These are phyloP conservation scores for Sebastes itinus DNA, from an alignment of 2,797 vertebrate genomes.

Conservation along the genomic window DNA sequence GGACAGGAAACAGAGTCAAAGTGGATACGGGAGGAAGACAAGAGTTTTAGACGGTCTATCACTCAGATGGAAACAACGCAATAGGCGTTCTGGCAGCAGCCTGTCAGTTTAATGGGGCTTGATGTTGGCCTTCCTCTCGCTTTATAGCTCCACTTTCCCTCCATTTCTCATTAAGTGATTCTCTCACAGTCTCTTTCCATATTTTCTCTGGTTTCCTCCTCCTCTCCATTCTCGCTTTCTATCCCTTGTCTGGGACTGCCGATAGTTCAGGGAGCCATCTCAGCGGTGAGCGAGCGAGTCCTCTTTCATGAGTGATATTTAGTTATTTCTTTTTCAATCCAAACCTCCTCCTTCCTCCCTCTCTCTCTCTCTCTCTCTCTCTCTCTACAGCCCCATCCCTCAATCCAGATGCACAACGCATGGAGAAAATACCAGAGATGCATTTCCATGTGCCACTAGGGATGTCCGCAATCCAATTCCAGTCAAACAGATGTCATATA, in stretches of 20 bases:
- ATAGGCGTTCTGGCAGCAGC: constrained; percentile 65
- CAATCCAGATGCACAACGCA: constrained; percentile 51
- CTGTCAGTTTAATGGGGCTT: constrained; percentile 74
- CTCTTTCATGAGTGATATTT: constrained; percentile 18
- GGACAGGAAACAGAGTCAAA: constrained; percentile 66
- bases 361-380: background rate
- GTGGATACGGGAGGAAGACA: constrained; percentile 39
- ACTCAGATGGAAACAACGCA: constrained; percentile 68
- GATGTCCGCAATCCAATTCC: constrained; percentile 76
- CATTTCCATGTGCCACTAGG: constrained; percentile 73
- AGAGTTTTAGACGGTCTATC: constrained; percentile 60
- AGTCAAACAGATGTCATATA: constrained; percentile 83
- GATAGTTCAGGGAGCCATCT: constrained; percentile 24
- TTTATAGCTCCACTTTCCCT: constrained; percentile 58
- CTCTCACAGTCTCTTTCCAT: constrained; percentile 21
- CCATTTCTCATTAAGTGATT: constrained; percentile 47
- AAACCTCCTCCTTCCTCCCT: constrained; percentile 7
- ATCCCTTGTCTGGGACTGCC: constrained; percentile 11
- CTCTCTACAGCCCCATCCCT: constrained; percentile 7
- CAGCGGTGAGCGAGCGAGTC: background rate
- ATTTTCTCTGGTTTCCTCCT: constrained; percentile 21
- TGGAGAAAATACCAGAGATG: constrained; percentile 59
- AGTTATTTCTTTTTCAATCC: constrained; percentile 28
- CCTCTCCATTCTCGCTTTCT: background rate
- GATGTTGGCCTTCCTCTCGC: constrained; percentile 56